phyloP scores from a whole-genome alignment of 2,888 invertebrate genomes.

The Drosophila phalerata region DNA sequence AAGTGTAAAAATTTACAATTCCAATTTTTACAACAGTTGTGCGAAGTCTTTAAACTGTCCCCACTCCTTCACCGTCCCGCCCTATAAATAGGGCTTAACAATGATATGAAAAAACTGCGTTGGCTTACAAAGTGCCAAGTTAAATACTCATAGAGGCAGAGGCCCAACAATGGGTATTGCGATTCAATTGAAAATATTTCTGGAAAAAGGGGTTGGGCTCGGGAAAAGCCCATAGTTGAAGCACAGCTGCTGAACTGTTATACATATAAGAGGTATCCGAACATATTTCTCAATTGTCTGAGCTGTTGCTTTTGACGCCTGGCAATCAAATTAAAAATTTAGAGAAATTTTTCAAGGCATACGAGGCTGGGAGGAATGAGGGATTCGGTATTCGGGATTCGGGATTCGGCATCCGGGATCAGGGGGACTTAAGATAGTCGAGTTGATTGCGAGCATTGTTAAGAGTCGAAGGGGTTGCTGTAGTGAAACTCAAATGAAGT shows the following conservation, averaged over 20 bases:
- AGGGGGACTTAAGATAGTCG: constrained; percentile 45
- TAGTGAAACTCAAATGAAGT: constrained; percentile 67
- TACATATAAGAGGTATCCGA: constrained; percentile 20
- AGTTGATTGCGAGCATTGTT: constrained; percentile 59
- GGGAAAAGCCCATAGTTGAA: constrained; percentile 13
- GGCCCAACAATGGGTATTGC: constrained; percentile 43
- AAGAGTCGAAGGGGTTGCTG: constrained; percentile 42
- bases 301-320: constrained; percentile 73
- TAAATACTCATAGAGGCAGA: constrained; percentile 39
- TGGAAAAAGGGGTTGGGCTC: constrained; percentile 24
- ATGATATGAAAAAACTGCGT: constrained; percentile 52
- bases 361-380: not conserved
- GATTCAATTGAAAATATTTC: constrained; percentile 44
- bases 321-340: constrained; percentile 68
- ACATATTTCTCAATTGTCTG: constrained; percentile 68
- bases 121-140: constrained; percentile 51
- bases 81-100: constrained; percentile 54
- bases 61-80: not conserved
- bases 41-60: constrained; percentile 54
- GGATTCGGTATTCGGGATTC: not conserved
- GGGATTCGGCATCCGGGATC: constrained; percentile 6
- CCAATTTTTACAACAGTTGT: constrained; percentile 74
- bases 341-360: constrained; percentile 28
- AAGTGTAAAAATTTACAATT: constrained; percentile 79
- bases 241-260: constrained; percentile 67